These are phyloP conservation scores for Mesorhabditis spiculigera DNA, from an alignment of 2,888 invertebrate genomes.

Conservation along the genomic window DNA sequence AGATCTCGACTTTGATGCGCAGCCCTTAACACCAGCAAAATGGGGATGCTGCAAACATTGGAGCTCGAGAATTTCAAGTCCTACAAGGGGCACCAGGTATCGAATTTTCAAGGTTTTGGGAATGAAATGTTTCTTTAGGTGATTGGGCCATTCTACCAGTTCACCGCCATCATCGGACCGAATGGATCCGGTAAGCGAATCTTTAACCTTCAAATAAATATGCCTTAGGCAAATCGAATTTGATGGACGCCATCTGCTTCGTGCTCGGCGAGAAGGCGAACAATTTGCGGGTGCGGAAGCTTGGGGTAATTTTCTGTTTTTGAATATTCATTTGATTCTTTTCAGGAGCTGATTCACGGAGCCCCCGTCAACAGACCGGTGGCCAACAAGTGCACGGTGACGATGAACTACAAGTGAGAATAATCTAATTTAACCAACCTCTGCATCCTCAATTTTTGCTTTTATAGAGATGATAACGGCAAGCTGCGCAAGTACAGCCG, in stretches of 20 bases:
- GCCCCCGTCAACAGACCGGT: conserved; percentile 92
- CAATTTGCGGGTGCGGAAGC: conserved; percentile 84
- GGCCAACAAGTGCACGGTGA: conserved; percentile 84
- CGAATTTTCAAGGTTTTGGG: not conserved
- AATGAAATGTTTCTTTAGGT: conserved; percentile 58
- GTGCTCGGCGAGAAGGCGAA: conserved; percentile 97
- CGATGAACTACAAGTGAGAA: conserved; percentile 77
- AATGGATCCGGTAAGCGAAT: conserved; percentile 86
- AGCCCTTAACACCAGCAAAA: not conserved
- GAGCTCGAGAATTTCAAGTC: conserved; percentile 99
- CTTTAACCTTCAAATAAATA: not conserved
- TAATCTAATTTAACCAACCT: too few species aligned
- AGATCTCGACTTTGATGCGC: too few species aligned
- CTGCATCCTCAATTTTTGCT: conserved; percentile 66
- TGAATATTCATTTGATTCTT: conserved; percentile 8
- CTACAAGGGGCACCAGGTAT: conserved; percentile 80
- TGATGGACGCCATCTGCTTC: conserved; percentile 99
- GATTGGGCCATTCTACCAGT: conserved; percentile 91
- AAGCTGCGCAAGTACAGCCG: not conserved
- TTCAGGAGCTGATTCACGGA: conserved; percentile 84
- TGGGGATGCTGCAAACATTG: conserved; percentile 76
- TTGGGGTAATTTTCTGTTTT: conserved; percentile 72
- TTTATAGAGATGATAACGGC: not conserved
- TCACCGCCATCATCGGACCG: conserved; percentile 97
- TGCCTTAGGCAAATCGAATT: conserved; percentile 88